Evolutionary conservation across 2,888 invertebrate species (phyloP).

Genomic region (Strigamia transsilvanica): DNA sequence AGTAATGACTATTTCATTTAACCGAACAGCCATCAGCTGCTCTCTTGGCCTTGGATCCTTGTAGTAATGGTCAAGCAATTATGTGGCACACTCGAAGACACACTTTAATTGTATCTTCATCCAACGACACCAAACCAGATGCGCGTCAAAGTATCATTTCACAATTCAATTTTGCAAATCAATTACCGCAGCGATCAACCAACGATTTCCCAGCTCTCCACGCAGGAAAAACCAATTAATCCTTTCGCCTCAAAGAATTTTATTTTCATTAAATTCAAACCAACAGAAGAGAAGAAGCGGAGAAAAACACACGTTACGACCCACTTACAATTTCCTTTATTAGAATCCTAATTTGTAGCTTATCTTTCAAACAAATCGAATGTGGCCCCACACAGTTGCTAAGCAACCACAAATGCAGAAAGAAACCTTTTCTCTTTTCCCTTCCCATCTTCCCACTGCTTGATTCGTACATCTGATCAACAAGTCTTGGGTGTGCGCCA

Average conservation of each 20-base stretch:
- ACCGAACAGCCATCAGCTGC: not conserved
- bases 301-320: too few relatives aligned
- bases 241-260: too few relatives aligned
- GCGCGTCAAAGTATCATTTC: too few relatives aligned
- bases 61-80: not conserved
- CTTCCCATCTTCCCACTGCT: not conserved
- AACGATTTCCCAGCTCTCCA: too few relatives aligned
- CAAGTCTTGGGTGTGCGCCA: constrained; percentile 1
- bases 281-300: too few relatives aligned
- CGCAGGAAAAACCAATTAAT: too few relatives aligned
- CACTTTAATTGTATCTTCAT: not conserved
- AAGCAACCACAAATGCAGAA: not conserved
- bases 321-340: too few relatives aligned
- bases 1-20: not conserved
- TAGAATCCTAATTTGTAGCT: too few relatives aligned
- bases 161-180: too few relatives aligned
- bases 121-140: not conserved
- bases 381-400: not conserved
- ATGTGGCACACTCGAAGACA: not conserved
- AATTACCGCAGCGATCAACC: too few relatives aligned
- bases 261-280: too few relatives aligned
- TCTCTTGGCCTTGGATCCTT: too few relatives aligned
- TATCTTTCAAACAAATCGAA: not conserved
- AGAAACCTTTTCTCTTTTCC: not conserved
- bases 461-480: constrained; percentile 6